phyloP scores from a whole-genome alignment of 2,888 invertebrate genomes.

The Thecocarcelia acutangulata region DNA sequence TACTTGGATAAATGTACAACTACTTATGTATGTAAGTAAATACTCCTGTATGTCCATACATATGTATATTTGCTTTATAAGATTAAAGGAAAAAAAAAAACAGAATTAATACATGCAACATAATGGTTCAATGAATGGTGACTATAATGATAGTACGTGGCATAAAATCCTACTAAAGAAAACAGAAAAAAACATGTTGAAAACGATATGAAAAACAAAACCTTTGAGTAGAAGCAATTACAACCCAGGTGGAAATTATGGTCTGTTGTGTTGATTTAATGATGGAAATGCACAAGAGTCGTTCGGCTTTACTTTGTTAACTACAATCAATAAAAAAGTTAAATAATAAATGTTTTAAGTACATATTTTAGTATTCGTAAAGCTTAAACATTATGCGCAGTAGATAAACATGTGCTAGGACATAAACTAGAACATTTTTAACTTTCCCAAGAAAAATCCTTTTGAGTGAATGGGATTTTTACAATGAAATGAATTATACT shows the following conservation, averaged over 20 bases:
- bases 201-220: slow-evolving; percentile 23
- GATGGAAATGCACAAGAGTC: not conserved
- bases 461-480: too few species aligned
- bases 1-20: slow-evolving; percentile 35
- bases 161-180: slow-evolving; percentile 41
- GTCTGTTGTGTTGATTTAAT: slow-evolving; percentile 10
- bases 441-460: too few species aligned
- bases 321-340: not conserved
- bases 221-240: slow-evolving; percentile 42
- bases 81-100: slow-evolving; percentile 18
- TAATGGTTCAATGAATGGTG: slow-evolving; percentile 64
- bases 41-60: not conserved
- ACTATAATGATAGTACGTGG: slow-evolving; percentile 60
- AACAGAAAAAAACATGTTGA: not conserved
- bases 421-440: too few species aligned
- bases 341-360: not conserved
- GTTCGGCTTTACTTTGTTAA: not conserved
- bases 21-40: not conserved
- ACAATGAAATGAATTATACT: too few species aligned
- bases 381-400: too few species aligned
- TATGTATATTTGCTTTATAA: slow-evolving; percentile 6
- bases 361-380: too few species aligned
- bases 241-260: slow-evolving; percentile 52
- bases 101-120: slow-evolving; percentile 26
- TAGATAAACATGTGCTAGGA: too few species aligned